Evolutionary conservation across 2,888 invertebrate genomes (phyloP).

Genomic region (Drosophila parthenogenetica): DNA sequence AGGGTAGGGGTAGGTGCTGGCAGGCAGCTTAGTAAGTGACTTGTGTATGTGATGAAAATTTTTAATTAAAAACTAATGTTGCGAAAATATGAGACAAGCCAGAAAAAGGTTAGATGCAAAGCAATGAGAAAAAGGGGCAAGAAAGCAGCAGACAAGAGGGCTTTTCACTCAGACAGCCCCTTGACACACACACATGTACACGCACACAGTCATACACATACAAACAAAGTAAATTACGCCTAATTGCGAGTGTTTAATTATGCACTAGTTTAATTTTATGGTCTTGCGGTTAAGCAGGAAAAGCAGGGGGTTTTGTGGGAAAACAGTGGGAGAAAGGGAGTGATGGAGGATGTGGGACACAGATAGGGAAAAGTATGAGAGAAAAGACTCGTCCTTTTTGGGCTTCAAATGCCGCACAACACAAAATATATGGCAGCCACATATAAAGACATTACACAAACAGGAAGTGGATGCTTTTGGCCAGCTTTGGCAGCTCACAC

Average conservation of each 20-base stretch:
- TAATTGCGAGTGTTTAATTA: constrained; percentile 84
- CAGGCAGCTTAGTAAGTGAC: constrained; percentile 27
- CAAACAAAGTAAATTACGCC: constrained; percentile 81
- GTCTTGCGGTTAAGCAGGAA: constrained; percentile 65
- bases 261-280: constrained; percentile 83
- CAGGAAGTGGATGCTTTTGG: constrained; percentile 48
- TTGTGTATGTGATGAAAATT: constrained; percentile 67
- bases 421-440: constrained; percentile 50
- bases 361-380: neutral
- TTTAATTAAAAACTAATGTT: constrained; percentile 84
- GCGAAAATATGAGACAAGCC: constrained; percentile 76
- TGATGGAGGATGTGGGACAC: neutral
- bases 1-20: constrained; percentile 17
- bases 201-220: constrained; percentile 33
- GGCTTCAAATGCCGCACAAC: constrained; percentile 35
- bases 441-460: constrained; percentile 69
- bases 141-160: neutral
- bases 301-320: neutral
- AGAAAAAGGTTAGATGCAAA: constrained; percentile 6
- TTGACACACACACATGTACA: constrained; percentile 16
- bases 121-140: neutral
- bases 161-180: constrained; percentile 9
- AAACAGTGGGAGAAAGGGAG: neutral
- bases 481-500: constrained; percentile 30
- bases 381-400: constrained; percentile 36